A percentile compares a stretch with the other conserved stretches of the same genome.
Conservation (phyloP, 2,797 vertebrate species). For the Australoheros facetus region DNA sequence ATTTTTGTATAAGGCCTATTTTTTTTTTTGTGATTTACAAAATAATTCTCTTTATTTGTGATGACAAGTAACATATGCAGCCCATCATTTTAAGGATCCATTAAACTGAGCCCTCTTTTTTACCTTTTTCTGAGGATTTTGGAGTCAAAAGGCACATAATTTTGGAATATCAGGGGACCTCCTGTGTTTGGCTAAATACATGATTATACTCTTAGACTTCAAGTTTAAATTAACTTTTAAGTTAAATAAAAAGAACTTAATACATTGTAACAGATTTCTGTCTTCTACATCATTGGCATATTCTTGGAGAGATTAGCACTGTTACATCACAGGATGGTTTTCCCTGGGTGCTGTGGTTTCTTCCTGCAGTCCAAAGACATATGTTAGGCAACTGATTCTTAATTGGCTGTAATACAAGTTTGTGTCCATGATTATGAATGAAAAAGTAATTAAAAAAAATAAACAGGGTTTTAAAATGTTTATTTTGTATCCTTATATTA, state of each 20-base stretch:
- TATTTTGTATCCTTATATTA: background rate
- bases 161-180: background rate
- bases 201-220: background rate
- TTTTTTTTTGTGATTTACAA: background rate
- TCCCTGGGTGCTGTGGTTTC: background rate
- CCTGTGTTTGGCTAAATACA: background rate
- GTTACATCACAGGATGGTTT: background rate
- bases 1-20: background rate
- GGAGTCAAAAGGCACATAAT: background rate
- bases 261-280: too few species aligned
- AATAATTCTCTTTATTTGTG: background rate
- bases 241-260: background rate
- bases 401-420: accelerated
- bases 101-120: background rate
- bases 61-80: slow-evolving; percentile 10
- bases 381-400: background rate
- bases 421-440: background rate
- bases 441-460: background rate
- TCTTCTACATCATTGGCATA: too few species aligned
- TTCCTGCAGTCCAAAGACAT: background rate
- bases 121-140: too few species aligned
- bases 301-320: too few species aligned
- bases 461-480: accelerated
- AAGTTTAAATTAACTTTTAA: background rate
- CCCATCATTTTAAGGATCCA: background rate